Evolutionary conservation across 1,140 invertebrate species (phyloP).

Genomic region (Drosophila lowei): DNA sequence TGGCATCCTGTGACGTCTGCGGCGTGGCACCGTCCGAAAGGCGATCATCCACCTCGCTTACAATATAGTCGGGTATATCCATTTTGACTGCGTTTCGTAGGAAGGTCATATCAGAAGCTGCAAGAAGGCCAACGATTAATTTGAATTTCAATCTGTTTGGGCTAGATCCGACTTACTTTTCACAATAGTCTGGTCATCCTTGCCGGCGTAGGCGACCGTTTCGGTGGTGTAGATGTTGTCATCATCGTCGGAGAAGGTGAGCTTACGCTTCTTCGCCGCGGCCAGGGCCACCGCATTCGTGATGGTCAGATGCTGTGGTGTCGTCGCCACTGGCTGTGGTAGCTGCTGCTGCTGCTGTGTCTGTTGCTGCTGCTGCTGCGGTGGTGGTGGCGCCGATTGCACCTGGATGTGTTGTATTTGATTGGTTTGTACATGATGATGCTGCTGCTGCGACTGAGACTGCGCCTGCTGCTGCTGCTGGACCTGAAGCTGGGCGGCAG

Average conservation of each 20-base stretch:
- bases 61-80: slow-evolving; percentile 82
- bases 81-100: slow-evolving; percentile 77
- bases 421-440: slow-evolving; percentile 75
- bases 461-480: slow-evolving; percentile 47
- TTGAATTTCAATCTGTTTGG: too few relatives aligned
- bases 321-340: slow-evolving; percentile 50
- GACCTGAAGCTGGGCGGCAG: slow-evolving; percentile 54
- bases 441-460: slow-evolving; percentile 46
- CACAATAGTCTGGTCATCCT: slow-evolving; percentile 79
- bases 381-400: slow-evolving; percentile 60
- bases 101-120: slow-evolving; percentile 79
- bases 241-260: slow-evolving; percentile 81
- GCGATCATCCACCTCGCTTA: slow-evolving; percentile 78
- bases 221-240: slow-evolving; percentile 82
- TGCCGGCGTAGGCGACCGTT: slow-evolving; percentile 78
- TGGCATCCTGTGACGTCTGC: slow-evolving; percentile 76
- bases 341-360: slow-evolving; percentile 40
- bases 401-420: slow-evolving; percentile 76
- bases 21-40: slow-evolving; percentile 72
- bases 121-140: not conserved
- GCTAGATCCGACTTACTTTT: slow-evolving; percentile 51
- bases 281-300: slow-evolving; percentile 60
- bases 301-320: slow-evolving; percentile 66
- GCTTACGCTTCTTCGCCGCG: slow-evolving; percentile 75
- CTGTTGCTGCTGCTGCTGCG: slow-evolving; percentile 48